Percentiles rank a stretch among this genome's conserved stretches.
Conservation (phyloP, 1,140 invertebrate genomes). For the Drosophila teissieri region DNA sequence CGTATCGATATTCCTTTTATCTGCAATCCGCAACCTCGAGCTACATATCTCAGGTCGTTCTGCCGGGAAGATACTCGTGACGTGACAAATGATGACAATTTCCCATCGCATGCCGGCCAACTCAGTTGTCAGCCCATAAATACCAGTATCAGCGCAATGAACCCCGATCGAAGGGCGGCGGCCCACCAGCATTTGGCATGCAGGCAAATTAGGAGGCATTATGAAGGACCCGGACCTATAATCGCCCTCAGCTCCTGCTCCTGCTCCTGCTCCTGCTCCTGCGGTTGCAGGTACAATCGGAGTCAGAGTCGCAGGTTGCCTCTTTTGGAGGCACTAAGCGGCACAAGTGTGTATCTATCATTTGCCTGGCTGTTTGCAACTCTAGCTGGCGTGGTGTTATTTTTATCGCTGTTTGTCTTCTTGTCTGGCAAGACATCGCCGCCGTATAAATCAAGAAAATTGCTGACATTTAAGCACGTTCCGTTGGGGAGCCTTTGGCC, state of each 20-base stretch:
- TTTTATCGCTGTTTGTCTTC: constrained; percentile 60
- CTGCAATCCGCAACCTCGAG: background rate
- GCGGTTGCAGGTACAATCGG: constrained; percentile 46
- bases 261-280: constrained; percentile 34
- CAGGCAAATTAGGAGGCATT: constrained; percentile 31
- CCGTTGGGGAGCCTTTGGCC: constrained; percentile 59
- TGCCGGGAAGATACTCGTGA: constrained; percentile 18
- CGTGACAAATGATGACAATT: constrained; percentile 76
- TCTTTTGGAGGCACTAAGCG: constrained; percentile 54
- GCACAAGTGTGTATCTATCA: constrained; percentile 74
- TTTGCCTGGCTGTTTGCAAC: constrained; percentile 40
- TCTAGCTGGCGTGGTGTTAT: constrained; percentile 38
- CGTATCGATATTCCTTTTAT: background rate
- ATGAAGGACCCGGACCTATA: constrained; percentile 46
- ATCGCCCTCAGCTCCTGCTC: constrained; percentile 54
- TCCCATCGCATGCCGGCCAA: constrained; percentile 55
- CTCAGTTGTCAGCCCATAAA: constrained; percentile 55
- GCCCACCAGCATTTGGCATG: constrained; percentile 26
- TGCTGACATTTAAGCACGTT: constrained; percentile 82
- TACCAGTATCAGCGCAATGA: constrained; percentile 71
- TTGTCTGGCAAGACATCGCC: constrained; percentile 70
- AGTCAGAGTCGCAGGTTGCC: constrained; percentile 46
- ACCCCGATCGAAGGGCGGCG: too few relatives aligned
- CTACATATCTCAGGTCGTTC: constrained; percentile 1
- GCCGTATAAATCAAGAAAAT: constrained; percentile 83